Base-by-base conservation (phyloP, 35 echinoderm and acorn worm species). In the Acanthaster planci region DNA sequence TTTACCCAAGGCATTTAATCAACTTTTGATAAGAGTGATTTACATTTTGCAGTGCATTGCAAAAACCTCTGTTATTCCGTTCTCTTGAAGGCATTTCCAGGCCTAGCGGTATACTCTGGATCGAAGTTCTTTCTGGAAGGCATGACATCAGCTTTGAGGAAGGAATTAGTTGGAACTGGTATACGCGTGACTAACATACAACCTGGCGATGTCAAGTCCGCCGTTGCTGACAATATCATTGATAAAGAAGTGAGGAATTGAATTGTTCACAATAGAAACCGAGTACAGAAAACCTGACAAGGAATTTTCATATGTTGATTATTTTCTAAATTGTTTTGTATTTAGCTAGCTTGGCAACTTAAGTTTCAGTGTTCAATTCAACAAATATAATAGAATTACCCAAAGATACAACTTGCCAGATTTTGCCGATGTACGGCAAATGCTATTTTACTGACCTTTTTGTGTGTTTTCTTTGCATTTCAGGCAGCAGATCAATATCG, bases 171-270 rank as follows among this genome's bases (percentile, higher is more conserved):
- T 53, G 78, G 52, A 40, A 27, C 59, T 0, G 91, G 86, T 0
- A 77, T 93, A 17, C 86, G 75, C 27, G 86, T 93, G 44, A 93
- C 91, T 39, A 84, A 38, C 47, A 89, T 93, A 0, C 91, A 93
- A 40, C 86, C 91, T 22, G 91, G 91, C n/a, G 80, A 89, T 75
- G 86, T 89, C 42, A 47, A 4, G 42, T 79, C 92, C 36, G 58
- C 75, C 19, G 57, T 94, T 29, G 34, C 52, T 16, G 77, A 52
- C 83, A 8, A 50, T 19, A 51, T 36, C 36, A 77, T 79, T 47
- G 42, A 47, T 12, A 47, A 10, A 38, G n/a, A 10, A 80, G 86
- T 17, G 76, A 79, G 35, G 1, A 47, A 44, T 80, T 44, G 8
- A 51, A 83, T 2, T 55, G n/a, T n/a, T n/a, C n/a, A n/a, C n/a